These are phyloP conservation scores for Pavo muticus DNA, from an alignment of 2,113 vertebrate species.

Conservation along the genomic window DNA sequence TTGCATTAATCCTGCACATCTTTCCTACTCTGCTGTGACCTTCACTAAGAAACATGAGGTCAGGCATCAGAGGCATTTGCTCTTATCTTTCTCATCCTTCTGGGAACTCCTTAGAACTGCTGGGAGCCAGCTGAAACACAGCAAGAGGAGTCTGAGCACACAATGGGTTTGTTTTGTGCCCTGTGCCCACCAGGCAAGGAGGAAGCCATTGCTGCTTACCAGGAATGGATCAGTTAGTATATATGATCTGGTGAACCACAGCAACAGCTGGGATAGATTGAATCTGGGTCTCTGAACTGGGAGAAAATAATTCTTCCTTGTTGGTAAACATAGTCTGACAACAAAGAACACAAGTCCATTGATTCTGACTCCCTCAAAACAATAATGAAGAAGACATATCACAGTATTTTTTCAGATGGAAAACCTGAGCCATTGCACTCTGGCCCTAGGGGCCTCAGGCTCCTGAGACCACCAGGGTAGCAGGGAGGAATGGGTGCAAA, in stretches of 20 bases:
- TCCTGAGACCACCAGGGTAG: background rate
- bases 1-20: background rate
- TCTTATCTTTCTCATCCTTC: background rate
- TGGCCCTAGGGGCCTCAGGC: background rate
- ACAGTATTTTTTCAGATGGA: background rate
- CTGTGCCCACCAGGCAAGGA: background rate
- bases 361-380: background rate
- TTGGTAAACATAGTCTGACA: background rate
- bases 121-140: background rate
- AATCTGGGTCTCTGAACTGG: background rate
- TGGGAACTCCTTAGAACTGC: background rate
- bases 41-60: background rate
- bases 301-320: background rate
- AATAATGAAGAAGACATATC: background rate
- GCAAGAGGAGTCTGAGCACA: background rate
- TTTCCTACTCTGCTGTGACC: background rate
- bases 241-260: background rate
- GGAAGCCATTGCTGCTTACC: background rate
- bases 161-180: background rate
- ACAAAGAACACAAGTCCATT: background rate
- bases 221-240: background rate
- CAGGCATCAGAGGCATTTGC: background rate
- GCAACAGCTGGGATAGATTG: background rate
- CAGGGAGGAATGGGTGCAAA: background rate
- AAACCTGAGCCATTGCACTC: background rate